Evolutionary conservation across 2,888 invertebrate genomes (phyloP).

Genomic region (Chymomyza procnemis): DNA sequence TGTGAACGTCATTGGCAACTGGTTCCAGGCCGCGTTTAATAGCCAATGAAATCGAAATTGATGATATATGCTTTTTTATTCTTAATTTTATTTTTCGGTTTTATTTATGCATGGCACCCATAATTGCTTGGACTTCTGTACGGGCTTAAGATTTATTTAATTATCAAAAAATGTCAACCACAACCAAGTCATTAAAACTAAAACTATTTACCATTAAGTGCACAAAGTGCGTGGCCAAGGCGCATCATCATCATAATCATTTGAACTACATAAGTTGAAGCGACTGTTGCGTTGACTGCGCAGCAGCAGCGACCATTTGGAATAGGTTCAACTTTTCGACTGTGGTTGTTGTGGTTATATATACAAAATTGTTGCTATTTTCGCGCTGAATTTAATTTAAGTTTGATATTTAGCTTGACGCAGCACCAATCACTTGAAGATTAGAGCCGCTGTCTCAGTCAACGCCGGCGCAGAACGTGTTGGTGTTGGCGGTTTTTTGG

Average conservation of each 20-base stretch:
- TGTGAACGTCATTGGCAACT: not conserved
- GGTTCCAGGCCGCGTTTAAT: slow-evolving; percentile 18
- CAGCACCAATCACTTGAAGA: slow-evolving; percentile 16
- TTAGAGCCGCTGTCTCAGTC: slow-evolving; percentile 11
- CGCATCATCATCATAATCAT: not conserved
- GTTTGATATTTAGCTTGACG: slow-evolving; percentile 50
- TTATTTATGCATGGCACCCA: not conserved
- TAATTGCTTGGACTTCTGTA: not conserved
- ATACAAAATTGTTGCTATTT: slow-evolving; percentile 16
- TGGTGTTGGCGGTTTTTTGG: slow-evolving; percentile 28
- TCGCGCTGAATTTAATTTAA: slow-evolving; percentile 47
- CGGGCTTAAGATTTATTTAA: slow-evolving; percentile 12
- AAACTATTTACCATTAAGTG: slow-evolving; percentile 42
- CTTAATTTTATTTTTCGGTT: not conserved
- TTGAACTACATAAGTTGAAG: not conserved
- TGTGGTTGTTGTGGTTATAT: slow-evolving; percentile 8
- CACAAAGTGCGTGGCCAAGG: slow-evolving; percentile 18
- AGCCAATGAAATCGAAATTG: slow-evolving; percentile 43
- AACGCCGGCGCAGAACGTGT: slow-evolving; percentile 1
- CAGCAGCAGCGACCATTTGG: slow-evolving; percentile 31
- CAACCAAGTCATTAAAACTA: slow-evolving; percentile 5
- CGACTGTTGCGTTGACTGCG: not conserved
- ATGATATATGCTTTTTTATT: not conserved
- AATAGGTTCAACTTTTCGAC: slow-evolving; percentile 49
- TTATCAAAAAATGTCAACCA: slow-evolving; percentile 14